Percentiles rank a stretch among this genome's conserved stretches.
Evolutionary conservation across 2,888 invertebrate genomes (phyloP).

Genomic region (Stomorhina lunata): DNA sequence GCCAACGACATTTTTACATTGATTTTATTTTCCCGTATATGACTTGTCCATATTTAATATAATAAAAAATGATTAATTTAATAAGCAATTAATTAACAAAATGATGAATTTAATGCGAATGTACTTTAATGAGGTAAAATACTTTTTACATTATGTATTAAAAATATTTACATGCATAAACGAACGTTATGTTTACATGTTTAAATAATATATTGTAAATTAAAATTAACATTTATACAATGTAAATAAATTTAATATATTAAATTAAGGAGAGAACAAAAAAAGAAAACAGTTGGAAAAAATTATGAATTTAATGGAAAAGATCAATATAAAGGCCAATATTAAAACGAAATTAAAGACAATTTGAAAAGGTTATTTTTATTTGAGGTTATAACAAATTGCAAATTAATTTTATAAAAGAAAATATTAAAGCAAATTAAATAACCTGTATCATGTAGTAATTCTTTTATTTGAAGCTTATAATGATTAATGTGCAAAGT

Average conservation of each 20-base stretch:
- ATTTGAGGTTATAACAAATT: no score
- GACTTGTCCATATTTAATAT: not conserved
- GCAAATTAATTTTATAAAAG: no score
- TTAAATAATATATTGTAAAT: slow-evolving; percentile 31
- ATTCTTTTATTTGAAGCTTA: not conserved
- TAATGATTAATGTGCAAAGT: not conserved
- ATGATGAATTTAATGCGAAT: slow-evolving; percentile 12
- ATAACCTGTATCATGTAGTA: no score
- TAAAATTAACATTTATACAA: slow-evolving; percentile 18
- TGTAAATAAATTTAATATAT: slow-evolving; percentile 29
- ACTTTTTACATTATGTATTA: not conserved
- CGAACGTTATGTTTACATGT: not conserved
- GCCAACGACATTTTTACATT: not conserved
- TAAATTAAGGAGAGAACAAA: not conserved
- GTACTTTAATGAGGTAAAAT: slow-evolving; percentile 19
- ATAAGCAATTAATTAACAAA: slow-evolving; percentile 38
- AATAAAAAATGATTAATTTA: slow-evolving; percentile 32
- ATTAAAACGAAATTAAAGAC: no score
- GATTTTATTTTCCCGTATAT: not conserved
- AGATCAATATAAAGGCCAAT: no score
- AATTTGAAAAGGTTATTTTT: no score
- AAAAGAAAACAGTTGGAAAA: not conserved
- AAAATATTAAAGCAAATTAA: no score
- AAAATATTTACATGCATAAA: not conserved
- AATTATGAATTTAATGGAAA: not conserved